phyloP scores from a whole-genome alignment of 2,113 vertebrate species.

The Hystrix cristata region DNA sequence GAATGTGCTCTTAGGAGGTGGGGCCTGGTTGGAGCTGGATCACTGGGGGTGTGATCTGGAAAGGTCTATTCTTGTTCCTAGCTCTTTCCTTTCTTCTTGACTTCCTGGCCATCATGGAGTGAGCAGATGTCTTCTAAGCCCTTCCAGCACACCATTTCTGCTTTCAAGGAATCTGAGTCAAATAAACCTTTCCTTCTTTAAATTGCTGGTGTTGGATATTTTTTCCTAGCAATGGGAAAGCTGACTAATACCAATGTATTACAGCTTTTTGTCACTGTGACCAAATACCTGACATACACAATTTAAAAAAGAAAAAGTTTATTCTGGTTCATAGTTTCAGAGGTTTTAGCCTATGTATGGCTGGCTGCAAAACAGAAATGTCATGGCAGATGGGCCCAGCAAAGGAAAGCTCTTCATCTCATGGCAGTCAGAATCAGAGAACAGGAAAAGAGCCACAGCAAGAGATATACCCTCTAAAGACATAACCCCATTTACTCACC shows the following conservation, averaged over 20 bases:
- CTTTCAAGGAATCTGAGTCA: not conserved
- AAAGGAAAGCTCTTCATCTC: not conserved
- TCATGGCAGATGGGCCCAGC: not conserved
- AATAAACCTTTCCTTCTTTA: not conserved
- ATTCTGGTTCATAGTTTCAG: not conserved
- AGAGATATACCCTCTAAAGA: not conserved
- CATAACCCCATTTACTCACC: not conserved
- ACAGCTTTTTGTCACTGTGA: not conserved
- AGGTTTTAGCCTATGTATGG: not conserved
- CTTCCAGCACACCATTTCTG: not conserved
- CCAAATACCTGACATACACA: not conserved
- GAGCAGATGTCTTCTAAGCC: not conserved
- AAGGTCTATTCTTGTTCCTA: not conserved
- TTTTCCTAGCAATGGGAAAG: not conserved
- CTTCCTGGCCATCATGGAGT: not conserved
- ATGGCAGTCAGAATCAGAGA: not conserved
- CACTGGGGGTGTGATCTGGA: not conserved
- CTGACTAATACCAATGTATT: not conserved
- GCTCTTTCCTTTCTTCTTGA: not conserved
- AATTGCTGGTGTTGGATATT: not conserved
- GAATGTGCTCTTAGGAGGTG: not conserved
- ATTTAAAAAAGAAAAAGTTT: not conserved
- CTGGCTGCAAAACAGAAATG: not conserved
- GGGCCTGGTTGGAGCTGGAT: not conserved
- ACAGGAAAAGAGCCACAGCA: not conserved